Base-by-base conservation (phyloP, 2,888 invertebrate genomes). In the Pterostichus madidus region DNA sequence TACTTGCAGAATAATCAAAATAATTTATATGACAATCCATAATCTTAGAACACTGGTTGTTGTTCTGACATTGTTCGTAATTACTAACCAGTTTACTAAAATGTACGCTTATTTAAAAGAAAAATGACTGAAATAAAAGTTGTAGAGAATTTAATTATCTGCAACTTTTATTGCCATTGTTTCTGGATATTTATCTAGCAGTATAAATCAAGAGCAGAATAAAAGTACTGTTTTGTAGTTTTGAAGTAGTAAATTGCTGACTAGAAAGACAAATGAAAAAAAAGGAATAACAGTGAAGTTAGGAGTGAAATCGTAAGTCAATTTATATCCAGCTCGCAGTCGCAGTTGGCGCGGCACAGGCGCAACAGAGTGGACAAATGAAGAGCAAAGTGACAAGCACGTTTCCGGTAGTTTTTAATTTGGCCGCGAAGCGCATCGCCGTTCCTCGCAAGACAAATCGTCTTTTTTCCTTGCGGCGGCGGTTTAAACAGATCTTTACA, bases 401-500 rank as follows among this genome's bases (percentile, higher is more conserved):
- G 80, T 80, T 80, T 80, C 80, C 53, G 68, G 53, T 80, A 75
- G 81, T 81, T 75, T 81, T 81, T 81, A 81, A 81, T 81, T 81
- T 81, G 81, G 75, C 75, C 64, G 15, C 71, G 31, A 32, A 71
- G 71, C 53, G 15, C 64, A 61, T 76, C 17, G 59, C 56, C 31
- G 53, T 35, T 35, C 39, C 31, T 64, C 68, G 71, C 71, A 83
- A 83, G 83, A 83, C 83, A 83, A 77, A 83, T 83, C 83, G 77
- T 68, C 77, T 83, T 83, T 83, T 83, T 83, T 83, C 73, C 53
- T 5, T 39, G 11, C 68, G 10, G 76, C 68, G 10, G 76, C 53
- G 83, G 83, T 83, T 83, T 83, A 77, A 83, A 83, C 77, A 76
- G 83, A 76, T 83, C 83, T 83, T 83, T 83, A 76, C 83, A 83